Base-by-base conservation (phyloP, 2,113 vertebrate species). In the Falco punctatus region DNA sequence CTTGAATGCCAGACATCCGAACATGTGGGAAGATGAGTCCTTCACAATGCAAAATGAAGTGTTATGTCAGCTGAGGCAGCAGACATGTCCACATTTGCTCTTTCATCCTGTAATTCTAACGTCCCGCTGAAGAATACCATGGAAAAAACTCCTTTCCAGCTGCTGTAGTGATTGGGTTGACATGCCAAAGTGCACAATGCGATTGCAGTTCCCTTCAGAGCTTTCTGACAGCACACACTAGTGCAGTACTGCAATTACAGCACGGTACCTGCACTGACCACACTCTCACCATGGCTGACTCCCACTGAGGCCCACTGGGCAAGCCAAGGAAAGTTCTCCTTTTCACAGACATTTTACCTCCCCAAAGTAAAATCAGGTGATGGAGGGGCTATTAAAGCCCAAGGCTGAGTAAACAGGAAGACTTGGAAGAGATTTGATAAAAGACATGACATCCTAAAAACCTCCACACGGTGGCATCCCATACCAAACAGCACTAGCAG, bases 381-480 rank as follows among this genome's bases (percentile, higher is more conserved):
- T 30, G 24, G 22, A 61, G n/a, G 1, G 3, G 10, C 42, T 86
- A 22, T 78, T 79, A 64, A 71, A 69, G 28, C 55, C 11, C 4
- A 88, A 55, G 35, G 14, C 15, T 61, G 54, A 62, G 28, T 14
- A 72, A 57, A 30, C 10, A 83, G 40, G 15, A 74, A 75, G 52
- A 46, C 33, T 30, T 33, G 11, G 6, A 67, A 62, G 21, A 74
- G 4, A 61, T 40, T 38, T 75, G 4, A 26, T 22, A 27, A 38
- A 35, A 62, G 26, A 75, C 15, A 33, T 49, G 55, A n/a, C 11
- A 49, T n/a, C 15, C 54, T 66, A 51, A 62, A 54, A n/a, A 38
- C 3, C 33, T 81, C 95, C 97, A 96, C 96, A 69, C 92, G 98
- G 87, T 97, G 98, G 97, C 86, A 85, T 38, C 77, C 70, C 77